phyloP scores from a whole-genome alignment of 2,888 invertebrate genomes.

The Xylocampa areola region DNA sequence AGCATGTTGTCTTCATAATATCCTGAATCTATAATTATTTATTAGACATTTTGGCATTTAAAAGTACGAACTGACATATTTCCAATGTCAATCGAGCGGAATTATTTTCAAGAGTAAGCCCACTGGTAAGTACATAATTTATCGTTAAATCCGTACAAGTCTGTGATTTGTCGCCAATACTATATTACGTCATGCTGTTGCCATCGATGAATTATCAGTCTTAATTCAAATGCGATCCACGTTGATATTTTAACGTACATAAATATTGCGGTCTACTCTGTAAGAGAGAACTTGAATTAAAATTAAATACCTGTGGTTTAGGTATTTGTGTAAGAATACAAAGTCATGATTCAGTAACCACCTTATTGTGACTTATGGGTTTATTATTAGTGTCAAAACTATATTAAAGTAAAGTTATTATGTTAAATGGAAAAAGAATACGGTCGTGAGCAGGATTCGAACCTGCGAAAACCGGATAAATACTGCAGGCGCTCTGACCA shows the following conservation, averaged over 20 bases:
- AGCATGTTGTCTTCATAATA: too few species aligned
- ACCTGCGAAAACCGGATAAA: too few species aligned
- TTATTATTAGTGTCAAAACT: slow-evolving; percentile 32
- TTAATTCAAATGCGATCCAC: slow-evolving; percentile 4
- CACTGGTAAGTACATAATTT: too few species aligned
- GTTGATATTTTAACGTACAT: slow-evolving; percentile 12
- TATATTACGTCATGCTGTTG: slow-evolving; percentile 17
- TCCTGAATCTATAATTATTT: too few species aligned
- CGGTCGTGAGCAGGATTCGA: too few species aligned
- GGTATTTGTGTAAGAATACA: slow-evolving; percentile 8
- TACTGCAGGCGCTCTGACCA: too few species aligned
- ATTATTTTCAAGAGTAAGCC: too few species aligned
- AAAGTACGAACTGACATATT: too few species aligned
- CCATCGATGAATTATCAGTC: not conserved
- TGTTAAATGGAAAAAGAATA: too few species aligned
- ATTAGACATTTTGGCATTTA: too few species aligned
- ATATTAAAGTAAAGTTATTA: too few species aligned
- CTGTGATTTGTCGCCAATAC: slow-evolving; percentile 9
- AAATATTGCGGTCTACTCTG: slow-evolving; percentile 30
- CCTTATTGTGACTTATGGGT: slow-evolving; percentile 21
- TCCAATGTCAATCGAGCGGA: too few species aligned
- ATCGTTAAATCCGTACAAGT: slow-evolving; percentile 1
- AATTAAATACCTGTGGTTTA: slow-evolving; percentile 24
- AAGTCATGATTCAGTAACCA: slow-evolving; percentile 29
- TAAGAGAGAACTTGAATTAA: slow-evolving; percentile 4